phyloP scores from a whole-genome alignment of 2,113 vertebrate genomes.

The Spea multiplicata region DNA sequence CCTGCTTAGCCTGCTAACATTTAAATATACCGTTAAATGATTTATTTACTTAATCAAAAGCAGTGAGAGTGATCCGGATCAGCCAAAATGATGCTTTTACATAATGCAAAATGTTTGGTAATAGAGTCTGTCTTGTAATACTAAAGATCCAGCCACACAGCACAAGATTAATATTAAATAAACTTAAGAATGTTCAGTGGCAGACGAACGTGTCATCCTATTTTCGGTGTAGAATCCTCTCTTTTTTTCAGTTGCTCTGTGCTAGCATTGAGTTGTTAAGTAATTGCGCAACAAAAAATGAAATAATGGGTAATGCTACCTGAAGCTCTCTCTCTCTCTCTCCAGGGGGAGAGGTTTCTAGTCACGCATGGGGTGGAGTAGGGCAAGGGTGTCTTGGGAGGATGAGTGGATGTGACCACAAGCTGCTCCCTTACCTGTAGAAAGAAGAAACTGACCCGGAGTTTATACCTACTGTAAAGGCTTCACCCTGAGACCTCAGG shows the following conservation, averaged over 20 bases:
- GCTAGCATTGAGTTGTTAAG: conserved; percentile 3
- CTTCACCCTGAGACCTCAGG: too few relatives aligned
- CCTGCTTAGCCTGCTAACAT: conserved; percentile 49
- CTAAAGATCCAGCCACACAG: conserved; percentile 51
- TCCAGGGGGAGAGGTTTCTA: too few relatives aligned
- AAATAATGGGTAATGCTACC: too few relatives aligned
- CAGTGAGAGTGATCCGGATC: conserved; percentile 44
- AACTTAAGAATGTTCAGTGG: background rate
- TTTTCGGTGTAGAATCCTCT: background rate
- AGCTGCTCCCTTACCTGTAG: too few relatives aligned
- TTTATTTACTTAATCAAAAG: conserved; percentile 52
- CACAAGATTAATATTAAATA: conserved; percentile 15
- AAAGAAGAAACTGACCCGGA: too few relatives aligned
- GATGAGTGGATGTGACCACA: too few relatives aligned
- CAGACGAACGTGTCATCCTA: conserved; percentile 28
- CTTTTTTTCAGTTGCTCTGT: background rate
- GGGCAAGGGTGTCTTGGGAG: too few relatives aligned
- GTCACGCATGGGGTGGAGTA: too few relatives aligned
- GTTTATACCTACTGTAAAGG: too few relatives aligned
- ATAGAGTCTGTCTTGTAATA: conserved; percentile 55
- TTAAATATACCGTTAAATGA: conserved; percentile 41
- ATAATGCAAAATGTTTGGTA: conserved; percentile 54
- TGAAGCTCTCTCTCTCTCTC: too few relatives aligned
- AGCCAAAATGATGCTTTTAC: conserved; percentile 52
- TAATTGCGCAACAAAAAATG: background rate